Evolutionary conservation across 2,888 invertebrate genomes (phyloP), one percentile per base, ranked within the genome.

Genomic region (Acrobasis consociella): DNA sequence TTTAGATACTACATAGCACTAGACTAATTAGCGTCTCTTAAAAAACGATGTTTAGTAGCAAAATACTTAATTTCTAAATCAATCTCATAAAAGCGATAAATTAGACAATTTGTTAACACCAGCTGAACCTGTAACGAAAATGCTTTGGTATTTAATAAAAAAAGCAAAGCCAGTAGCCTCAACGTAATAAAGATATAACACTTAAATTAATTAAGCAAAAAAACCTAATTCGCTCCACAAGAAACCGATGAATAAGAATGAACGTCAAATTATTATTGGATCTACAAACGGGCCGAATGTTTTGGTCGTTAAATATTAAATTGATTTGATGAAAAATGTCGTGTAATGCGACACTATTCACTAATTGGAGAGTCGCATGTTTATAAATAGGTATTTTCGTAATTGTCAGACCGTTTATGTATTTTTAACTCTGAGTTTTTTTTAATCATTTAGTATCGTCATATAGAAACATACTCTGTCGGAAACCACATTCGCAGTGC

Each of bases 341-440:
- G 39, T 60, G 65, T 65, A 65, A 65, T 52, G 56, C n/a, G 62
- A 62, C 62, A 65, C 49, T 39, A 9, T 8, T 37, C n/a, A 10
- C 50, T 65, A 65, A 65, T 65, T 65, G 65, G 62, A 9, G 64
- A 60, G 42, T 13, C 22, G 37, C 31, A 11, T 13, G 22, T 52
- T 16, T n/a, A 46, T 52, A 11, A 31, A 52, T 22, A 22, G 22
- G 9, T 50, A 16, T 22, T 52, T 52, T 37, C 7, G n/a, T 46
- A 46, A 46, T 42, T 11, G 10, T 1, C 0, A 46, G n/a, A n/a
- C n/a, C n/a, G 46, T 11, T n/a, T n/a, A n/a, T n/a, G n/a, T n/a
- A n/a, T n/a, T n/a, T n/a, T n/a, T 11, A 42, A 11, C 1, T 42
- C 1, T 42, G 22, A 22, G 22, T 22, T 2, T 22, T 22, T 22